phyloP scores from a whole-genome alignment of 1,140 invertebrate species.

The Drosophila sucinea region DNA sequence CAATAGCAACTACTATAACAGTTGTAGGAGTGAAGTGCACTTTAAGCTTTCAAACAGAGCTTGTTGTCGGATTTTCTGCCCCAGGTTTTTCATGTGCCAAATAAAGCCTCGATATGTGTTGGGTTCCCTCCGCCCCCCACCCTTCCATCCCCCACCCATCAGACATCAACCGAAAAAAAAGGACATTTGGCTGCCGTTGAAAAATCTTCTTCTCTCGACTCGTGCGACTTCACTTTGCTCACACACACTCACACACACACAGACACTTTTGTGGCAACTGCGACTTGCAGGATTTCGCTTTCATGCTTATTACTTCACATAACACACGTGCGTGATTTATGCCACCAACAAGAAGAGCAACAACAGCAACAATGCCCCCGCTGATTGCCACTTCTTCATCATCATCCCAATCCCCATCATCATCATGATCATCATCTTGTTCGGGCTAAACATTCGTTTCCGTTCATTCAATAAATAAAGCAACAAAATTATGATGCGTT shows the following conservation, averaged over 20 bases:
- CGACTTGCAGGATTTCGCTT: constrained; percentile 12
- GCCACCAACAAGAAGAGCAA: constrained; percentile 21
- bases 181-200: constrained; percentile 9
- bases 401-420: background rate
- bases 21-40: constrained; percentile 49
- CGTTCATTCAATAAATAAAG: constrained; percentile 69
- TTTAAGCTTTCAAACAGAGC: constrained; percentile 50
- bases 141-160: too few relatives aligned
- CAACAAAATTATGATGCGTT: constrained; percentile 72
- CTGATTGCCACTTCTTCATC: constrained; percentile 38
- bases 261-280: constrained; percentile 14
- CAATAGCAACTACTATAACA: background rate
- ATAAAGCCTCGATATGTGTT: constrained; percentile 23
- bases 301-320: constrained; percentile 11
- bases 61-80: constrained; percentile 62
- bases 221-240: background rate
- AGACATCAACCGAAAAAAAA: constrained; percentile 4
- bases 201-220: constrained; percentile 6
- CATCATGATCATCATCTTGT: background rate
- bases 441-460: constrained; percentile 52
- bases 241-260: background rate
- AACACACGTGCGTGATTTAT: constrained; percentile 60
- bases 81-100: constrained; percentile 21
- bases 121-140: background rate
- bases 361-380: constrained; percentile 10